phyloP scores from a whole-genome alignment of 1,140 invertebrate genomes.

The Colletes gigas region DNA sequence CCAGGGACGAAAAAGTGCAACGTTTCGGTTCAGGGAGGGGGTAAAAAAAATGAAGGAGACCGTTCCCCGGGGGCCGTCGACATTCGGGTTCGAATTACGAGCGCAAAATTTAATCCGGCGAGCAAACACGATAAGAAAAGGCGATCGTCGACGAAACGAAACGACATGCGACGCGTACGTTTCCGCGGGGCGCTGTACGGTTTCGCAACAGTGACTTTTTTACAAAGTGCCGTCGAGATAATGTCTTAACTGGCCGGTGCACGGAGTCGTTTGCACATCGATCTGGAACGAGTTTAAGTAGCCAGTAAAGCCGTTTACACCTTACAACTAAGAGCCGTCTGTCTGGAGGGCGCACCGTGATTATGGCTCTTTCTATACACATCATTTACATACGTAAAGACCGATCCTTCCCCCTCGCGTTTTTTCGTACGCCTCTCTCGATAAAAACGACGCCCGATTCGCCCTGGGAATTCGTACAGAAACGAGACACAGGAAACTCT shows the following conservation, averaged over 20 bases:
- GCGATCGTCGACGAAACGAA: conserved; percentile 30
- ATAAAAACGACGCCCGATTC: conserved; percentile 11
- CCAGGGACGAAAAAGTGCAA: background rate
- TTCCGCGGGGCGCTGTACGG: background rate
- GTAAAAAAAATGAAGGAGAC: background rate
- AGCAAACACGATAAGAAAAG: conserved; percentile 48
- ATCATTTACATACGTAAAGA: conserved; percentile 56
- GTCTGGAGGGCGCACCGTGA: conserved; percentile 32
- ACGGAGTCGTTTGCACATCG: conserved; percentile 56
- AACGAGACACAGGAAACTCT: too few species aligned
- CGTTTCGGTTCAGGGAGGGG: too few species aligned
- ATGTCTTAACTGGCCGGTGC: conserved; percentile 63
- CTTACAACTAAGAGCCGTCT: conserved; percentile 55
- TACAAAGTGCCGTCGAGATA: conserved; percentile 58
- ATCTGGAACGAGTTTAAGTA: conserved; percentile 65
- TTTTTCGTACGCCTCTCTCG: background rate
- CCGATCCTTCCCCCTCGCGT: conserved; percentile 2
- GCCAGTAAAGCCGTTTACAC: conserved; percentile 61
- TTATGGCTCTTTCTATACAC: conserved; percentile 37
- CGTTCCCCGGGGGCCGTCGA: too few species aligned
- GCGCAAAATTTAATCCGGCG: conserved; percentile 45
- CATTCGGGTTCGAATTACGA: conserved; percentile 10
- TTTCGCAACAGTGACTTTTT: conserved; percentile 61
- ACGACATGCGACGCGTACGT: conserved; percentile 1
- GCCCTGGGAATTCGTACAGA: background rate